Conservation (phyloP, 2,888 invertebrate genomes). For the Anticlea derivata region DNA sequence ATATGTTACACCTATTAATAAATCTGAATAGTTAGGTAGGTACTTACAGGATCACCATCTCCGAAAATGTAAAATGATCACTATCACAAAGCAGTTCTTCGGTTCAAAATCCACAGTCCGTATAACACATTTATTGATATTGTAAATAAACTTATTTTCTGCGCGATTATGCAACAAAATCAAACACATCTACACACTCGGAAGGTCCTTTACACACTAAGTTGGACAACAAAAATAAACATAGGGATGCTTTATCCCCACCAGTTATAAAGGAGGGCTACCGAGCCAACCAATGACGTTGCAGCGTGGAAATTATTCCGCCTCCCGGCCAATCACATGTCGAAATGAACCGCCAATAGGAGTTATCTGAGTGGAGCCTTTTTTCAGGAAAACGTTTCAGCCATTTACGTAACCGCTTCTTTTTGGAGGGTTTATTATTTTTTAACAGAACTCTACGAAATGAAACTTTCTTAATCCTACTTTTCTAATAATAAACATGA, state of each 20-base stretch:
- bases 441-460: background rate
- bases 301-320: constrained; percentile 47
- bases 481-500: too few species aligned
- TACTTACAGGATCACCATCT: constrained; percentile 82
- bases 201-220: constrained; percentile 77
- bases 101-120: constrained; percentile 38
- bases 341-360: constrained; percentile 55
- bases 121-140: constrained; percentile 42
- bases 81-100: constrained; percentile 52
- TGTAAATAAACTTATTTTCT: constrained; percentile 31
- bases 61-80: constrained; percentile 55
- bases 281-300: constrained; percentile 52
- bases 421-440: background rate
- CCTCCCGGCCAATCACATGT: constrained; percentile 65
- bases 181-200: constrained; percentile 53
- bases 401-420: constrained; percentile 25
- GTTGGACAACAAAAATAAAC: constrained; percentile 79
- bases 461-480: too few species aligned
- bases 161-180: constrained; percentile 25
- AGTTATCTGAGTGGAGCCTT: constrained; percentile 44
- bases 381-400: constrained; percentile 64
- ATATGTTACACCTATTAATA: background rate
- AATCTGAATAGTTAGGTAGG: constrained; percentile 9
- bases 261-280: constrained; percentile 54
- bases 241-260: constrained; percentile 74